Evolutionary conservation across 2,113 vertebrate genomes (phyloP).

Genomic region (Tragelaphus scriptus): DNA sequence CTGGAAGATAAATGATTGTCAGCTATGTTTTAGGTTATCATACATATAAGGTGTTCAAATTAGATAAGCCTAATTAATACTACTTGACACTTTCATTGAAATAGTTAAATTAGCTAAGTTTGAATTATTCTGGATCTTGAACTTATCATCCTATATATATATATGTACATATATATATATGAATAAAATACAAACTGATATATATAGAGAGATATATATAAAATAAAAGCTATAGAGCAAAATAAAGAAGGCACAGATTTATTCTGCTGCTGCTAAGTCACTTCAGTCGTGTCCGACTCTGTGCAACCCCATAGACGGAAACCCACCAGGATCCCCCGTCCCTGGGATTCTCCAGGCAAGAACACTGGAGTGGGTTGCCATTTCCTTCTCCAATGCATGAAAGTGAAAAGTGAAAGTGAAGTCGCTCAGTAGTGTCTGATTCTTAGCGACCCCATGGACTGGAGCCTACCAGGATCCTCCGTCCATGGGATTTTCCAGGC

Average conservation of each 20-base stretch:
- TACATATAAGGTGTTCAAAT: not conserved
- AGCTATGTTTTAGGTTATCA: not conserved
- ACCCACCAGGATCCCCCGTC: no score
- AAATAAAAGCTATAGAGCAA: not conserved
- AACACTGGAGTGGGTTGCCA: no score
- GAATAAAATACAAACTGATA: not conserved
- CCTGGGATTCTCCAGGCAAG: no score
- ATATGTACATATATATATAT: not conserved
- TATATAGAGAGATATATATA: not conserved
- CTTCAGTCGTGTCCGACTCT: no score
- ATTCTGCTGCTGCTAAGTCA: no score
- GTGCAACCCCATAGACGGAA: no score
- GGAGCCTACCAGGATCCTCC: no score
- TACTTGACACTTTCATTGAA: not conserved
- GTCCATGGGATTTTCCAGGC: no score
- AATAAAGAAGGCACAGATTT: not conserved
- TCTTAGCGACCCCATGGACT: no score
- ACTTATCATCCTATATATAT: not conserved
- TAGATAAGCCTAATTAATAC: not conserved
- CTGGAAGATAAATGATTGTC: not conserved
- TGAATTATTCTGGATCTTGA: not conserved
- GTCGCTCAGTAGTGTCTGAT: no score
- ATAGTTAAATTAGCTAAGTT: not conserved
- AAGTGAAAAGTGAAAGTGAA: no score
- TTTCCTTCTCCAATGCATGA: no score